phyloP scores from a whole-genome alignment of 2,113 vertebrate species.

The Myxocyprinus asiaticus region DNA sequence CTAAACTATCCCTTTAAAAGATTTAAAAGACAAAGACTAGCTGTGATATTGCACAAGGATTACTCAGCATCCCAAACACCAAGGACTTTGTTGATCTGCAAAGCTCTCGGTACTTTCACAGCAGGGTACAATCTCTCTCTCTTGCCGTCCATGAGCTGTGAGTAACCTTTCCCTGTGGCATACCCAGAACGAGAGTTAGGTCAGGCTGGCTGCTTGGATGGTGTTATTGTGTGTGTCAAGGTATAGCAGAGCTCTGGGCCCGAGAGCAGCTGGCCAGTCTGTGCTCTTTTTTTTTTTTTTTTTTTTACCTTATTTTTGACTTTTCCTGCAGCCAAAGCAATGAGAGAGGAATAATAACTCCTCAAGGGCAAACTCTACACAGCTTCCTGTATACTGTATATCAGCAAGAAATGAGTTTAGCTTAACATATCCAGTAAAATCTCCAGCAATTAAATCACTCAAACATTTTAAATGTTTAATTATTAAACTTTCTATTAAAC shows the following conservation, averaged over 20 bases:
- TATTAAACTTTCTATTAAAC: too few relatives aligned
- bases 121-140: constrained; percentile 12
- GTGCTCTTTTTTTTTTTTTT: neutral
- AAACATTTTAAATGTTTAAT: too few relatives aligned
- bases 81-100: constrained; percentile 21
- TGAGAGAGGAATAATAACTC: constrained; percentile 46
- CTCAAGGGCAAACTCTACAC: constrained; percentile 30
- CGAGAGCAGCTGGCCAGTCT: constrained; percentile 35
- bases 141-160: constrained; percentile 9
- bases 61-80: constrained; percentile 21
- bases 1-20: too few relatives aligned
- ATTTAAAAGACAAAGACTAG: neutral
- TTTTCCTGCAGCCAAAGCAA: constrained; percentile 46
- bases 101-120: constrained; percentile 29
- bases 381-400: constrained; percentile 31
- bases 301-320: neutral
- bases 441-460: constrained; percentile 25
- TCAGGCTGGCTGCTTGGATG: neutral
- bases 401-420: constrained; percentile 45
- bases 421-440: constrained; percentile 32
- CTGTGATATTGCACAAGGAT: neutral
- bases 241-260: constrained; percentile 15
- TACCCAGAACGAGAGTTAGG: neutral
- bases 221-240: constrained; percentile 26
- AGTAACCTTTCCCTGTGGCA: constrained; percentile 13